Evolutionary conservation across 2,888 invertebrate species (phyloP), one percentile per base, ranked within the genome.

Genomic region (Eilema depressum): DNA sequence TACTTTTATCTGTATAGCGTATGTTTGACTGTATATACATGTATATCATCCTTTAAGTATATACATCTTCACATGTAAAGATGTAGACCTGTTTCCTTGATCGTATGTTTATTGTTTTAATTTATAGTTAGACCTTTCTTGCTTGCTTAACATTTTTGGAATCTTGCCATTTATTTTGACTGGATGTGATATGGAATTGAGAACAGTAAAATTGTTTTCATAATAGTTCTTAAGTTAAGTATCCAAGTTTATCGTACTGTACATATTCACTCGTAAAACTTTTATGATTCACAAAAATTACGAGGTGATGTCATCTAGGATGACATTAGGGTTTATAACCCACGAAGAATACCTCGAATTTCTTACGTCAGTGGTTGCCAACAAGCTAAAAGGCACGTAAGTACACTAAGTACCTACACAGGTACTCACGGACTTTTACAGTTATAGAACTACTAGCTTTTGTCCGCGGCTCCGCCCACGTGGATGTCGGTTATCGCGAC

Each of bases 261-360:
- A 70, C 68, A 65, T 63, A 30, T 69, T 41, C 28, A 62, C 33
- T 62, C 69, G 69, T 81, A 73, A 75, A 75, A 63, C 37, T 66
- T 60, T 12, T 65, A 69, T 80, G 81, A 80, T 66, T 80, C 79
- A 79, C 75, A 47, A 25, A 41, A 28, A 56, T 33, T 75, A 67
- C 62, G 61, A 63, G 68, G 72, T 82, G 81, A 82, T 79, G 83
- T 80, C 77, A 79, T 69, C 70, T 41, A 70, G 25, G 71, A 73
- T 75, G 78, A 76, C 74, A 76, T 76, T 81, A 79, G 61, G 63
- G 68, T 75, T 70, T 67, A 65, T 68, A 47, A 66, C 71, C 61
- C 63, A 74, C 66, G 62, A 69, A 63, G 25, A 57, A 12, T 57
- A 57, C 57, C 25, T 57, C 11, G 25, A 25, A 25, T 57, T 12